phyloP scores from a whole-genome alignment of 2,797 vertebrate species.

The Pyrocephalus nanus region DNA sequence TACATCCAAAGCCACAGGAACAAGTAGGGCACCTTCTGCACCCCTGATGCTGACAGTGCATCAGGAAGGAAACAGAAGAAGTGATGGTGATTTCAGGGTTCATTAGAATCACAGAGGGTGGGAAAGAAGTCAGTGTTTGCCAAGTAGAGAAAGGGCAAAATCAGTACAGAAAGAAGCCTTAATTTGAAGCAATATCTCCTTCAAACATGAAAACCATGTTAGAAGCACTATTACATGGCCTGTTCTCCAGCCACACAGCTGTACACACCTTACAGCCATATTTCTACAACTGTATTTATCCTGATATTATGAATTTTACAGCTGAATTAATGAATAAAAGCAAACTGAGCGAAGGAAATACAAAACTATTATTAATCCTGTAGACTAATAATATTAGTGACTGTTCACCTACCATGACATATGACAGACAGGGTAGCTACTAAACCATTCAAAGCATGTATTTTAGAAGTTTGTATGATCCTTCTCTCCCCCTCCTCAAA shows the following conservation, averaged over 20 bases:
- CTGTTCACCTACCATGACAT: neutral
- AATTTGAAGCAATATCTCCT: conserved; percentile 12
- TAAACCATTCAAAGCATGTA: neutral
- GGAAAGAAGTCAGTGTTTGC: conserved; percentile 43
- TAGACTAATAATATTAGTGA: neutral
- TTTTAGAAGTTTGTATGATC: neutral
- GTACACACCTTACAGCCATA: neutral
- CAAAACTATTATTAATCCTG: neutral
- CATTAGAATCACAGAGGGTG: conserved; percentile 41
- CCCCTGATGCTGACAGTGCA: neutral
- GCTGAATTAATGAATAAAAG: neutral
- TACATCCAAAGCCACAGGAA: neutral
- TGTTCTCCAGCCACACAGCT: neutral
- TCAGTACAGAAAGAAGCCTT: conserved; percentile 26
- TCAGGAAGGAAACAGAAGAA: neutral
- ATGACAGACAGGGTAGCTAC: neutral
- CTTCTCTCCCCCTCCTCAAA: conserved; percentile 30
- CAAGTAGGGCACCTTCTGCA: neutral
- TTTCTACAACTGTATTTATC: neutral
- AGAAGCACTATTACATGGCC: neutral
- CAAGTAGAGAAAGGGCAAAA: conserved; percentile 40
- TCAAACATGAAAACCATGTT: neutral
- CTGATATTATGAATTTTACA: neutral
- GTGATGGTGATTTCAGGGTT: conserved; percentile 48
- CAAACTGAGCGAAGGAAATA: neutral